phyloP scores from a whole-genome alignment of 2,888 invertebrate species.

The Tolmerus cingulatus region DNA sequence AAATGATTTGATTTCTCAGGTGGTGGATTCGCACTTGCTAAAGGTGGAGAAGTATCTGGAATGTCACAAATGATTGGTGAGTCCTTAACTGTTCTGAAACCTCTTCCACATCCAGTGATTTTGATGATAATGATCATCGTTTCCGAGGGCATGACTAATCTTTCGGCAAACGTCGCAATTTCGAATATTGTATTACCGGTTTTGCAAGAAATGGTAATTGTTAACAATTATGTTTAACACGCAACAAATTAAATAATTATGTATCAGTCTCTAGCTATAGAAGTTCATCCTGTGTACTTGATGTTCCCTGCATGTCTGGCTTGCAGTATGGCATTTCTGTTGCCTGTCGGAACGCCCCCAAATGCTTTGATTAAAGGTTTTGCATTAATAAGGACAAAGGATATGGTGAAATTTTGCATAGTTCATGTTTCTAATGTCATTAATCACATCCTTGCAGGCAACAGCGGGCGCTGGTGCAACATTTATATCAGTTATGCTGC shows the following conservation, averaged over 20 bases:
- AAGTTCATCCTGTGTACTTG: slow-evolving; percentile 85
- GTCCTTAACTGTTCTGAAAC: slow-evolving; percentile 70
- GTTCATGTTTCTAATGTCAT: not conserved
- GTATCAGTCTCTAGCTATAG: slow-evolving; percentile 72
- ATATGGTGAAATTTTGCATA: slow-evolving; percentile 69
- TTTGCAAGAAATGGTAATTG: slow-evolving; percentile 71
- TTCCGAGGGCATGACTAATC: slow-evolving; percentile 74
- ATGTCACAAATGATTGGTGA: slow-evolving; percentile 77
- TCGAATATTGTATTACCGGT: slow-evolving; percentile 85
- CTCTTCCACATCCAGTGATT: slow-evolving; percentile 67
- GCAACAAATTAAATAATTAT: not conserved
- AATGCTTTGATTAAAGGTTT: slow-evolving; percentile 92
- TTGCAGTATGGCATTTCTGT: slow-evolving; percentile 91
- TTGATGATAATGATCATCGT: slow-evolving; percentile 75
- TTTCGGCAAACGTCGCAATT: slow-evolving; percentile 87
- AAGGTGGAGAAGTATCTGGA: slow-evolving; percentile 79
- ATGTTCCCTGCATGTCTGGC: slow-evolving; percentile 89
- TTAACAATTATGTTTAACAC: not conserved
- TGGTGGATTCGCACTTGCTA: slow-evolving; percentile 88
- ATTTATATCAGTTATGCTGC: slow-evolving; percentile 74
- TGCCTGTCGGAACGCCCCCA: slow-evolving; percentile 94
- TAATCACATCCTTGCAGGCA: slow-evolving; percentile 64
- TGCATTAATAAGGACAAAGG: slow-evolving; percentile 78
- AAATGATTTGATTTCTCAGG: slow-evolving; percentile 63
- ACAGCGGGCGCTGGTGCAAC: slow-evolving; percentile 82